Base-by-base conservation (phyloP, 2,888 invertebrate genomes). In the Hedya salicella region DNA sequence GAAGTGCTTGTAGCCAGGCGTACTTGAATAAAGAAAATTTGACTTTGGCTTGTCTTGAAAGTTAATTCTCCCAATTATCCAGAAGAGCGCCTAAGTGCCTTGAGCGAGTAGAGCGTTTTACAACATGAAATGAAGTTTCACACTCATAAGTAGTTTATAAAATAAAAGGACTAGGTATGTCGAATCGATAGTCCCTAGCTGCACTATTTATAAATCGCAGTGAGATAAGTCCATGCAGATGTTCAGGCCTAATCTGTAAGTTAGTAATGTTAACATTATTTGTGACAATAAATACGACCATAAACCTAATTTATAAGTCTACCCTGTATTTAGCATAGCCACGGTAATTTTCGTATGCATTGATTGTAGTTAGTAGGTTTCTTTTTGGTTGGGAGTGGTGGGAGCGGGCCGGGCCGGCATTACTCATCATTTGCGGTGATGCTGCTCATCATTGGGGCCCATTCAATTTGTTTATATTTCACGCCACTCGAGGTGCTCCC, bases 391-490 rank as follows among this genome's bases (percentile, higher is more conserved):
- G 57, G 56, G 11, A 39, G 2, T 17, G 42, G 42, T 44, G 50
- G 57, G 48, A 53, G 53, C 67, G 49, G 67, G 71, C 74, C 48
- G 52, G 39, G 71, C 76, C 75, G 70, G 75, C 89, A 90, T 92
- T 87, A 89, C 78, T 92, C 88, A 91, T 90, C 86, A 90, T 92
- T 91, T 91, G 87, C 83, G 76, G 69, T 78, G 85, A 82, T 78
- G 80, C 79, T 75, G 80, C 87, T 88, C 90, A 78, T 91, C 90
- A 89, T 86, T 79, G 79, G 80, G 80, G 81, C 78, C 81, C 83
- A 88, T 92, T 89, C 91, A 91, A 91, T 91, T 91, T 91, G 91
- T 91, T 91, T 91, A 90, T 89, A 91, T 91, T 91, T 89, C 87
- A 87, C 87, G 88, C 85, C 85, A 87, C 87, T 88, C 78, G 87